Evolutionary conservation across 2,797 vertebrate genomes (phyloP).

Genomic region (Chrysolophus pictus): DNA sequence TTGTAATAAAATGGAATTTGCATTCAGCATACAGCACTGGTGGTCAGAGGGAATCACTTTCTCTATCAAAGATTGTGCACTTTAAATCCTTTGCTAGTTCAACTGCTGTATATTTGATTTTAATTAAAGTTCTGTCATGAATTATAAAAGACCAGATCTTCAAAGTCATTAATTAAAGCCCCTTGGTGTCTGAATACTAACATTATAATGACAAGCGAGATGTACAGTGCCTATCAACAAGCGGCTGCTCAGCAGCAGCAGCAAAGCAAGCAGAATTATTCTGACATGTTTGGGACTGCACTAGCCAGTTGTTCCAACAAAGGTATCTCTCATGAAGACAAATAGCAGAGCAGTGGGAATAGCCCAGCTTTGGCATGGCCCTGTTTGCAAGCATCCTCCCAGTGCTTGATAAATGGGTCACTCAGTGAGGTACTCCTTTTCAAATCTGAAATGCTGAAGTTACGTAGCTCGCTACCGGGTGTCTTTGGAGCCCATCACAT

Average conservation of each 20-base stretch:
- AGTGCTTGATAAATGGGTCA: neutral
- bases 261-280: conserved; percentile 55
- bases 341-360: neutral
- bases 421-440: neutral
- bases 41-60: conserved; percentile 65
- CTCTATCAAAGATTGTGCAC: conserved; percentile 37
- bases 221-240: conserved; percentile 15
- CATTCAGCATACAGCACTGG: conserved; percentile 17
- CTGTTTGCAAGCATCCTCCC: neutral
- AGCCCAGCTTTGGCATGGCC: neutral
- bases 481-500: neutral
- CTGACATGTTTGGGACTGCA: neutral
- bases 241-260: neutral
- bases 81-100: conserved; percentile 73
- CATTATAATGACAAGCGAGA: conserved; percentile 50
- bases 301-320: neutral
- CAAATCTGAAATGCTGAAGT: neutral
- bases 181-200: conserved; percentile 31
- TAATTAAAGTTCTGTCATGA: conserved; percentile 75
- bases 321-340: neutral
- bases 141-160: conserved; percentile 73
- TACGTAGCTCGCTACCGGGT: neutral
- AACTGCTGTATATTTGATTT: conserved; percentile 60
- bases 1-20: conserved; percentile 47
- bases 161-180: conserved; percentile 72